Percentiles rank a stretch among this genome's conserved stretches.
Conservation (phyloP, 2,888 invertebrate genomes). For the Ametastegia equiseti region DNA sequence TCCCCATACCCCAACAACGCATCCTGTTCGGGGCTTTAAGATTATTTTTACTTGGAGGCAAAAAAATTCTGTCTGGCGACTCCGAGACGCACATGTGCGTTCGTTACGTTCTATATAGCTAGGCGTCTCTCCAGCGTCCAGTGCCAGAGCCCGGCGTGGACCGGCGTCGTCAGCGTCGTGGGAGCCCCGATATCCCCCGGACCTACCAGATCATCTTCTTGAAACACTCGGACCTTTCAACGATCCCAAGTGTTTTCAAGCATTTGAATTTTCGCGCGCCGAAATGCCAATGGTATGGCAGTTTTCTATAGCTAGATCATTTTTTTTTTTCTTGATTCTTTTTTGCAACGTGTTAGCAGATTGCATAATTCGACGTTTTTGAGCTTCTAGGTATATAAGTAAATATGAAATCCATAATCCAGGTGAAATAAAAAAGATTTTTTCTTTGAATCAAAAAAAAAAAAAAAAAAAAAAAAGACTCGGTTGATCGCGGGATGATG, state of each 20-base stretch:
- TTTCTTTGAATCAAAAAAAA: neutral
- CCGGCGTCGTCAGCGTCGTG: constrained; percentile 58
- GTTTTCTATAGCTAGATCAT: neutral
- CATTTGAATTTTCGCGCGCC: neutral
- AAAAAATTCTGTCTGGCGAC: constrained; percentile 75
- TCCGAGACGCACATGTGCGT: constrained; percentile 71
- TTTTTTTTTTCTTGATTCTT: too few relatives aligned
- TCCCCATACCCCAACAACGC: constrained; percentile 66
- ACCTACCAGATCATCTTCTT: constrained; percentile 13
- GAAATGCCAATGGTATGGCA: too few relatives aligned
- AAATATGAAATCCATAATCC: too few relatives aligned
- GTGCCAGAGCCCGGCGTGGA: constrained; percentile 50
- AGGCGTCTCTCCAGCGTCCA: constrained; percentile 54
- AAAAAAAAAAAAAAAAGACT: neutral
- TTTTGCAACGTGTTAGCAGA: neutral
- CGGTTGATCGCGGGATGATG: neutral
- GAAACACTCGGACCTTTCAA: constrained; percentile 24
- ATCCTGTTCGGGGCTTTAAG: constrained; percentile 76
- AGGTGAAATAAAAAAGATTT: neutral
- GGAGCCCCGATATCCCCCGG: constrained; percentile 54
- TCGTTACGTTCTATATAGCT: constrained; percentile 35
- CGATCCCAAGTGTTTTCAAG: neutral
- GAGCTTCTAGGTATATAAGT: too few relatives aligned
- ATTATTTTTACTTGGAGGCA: constrained; percentile 75
- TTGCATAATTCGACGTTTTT: too few relatives aligned